phyloP scores from a whole-genome alignment of 35 echinoderm and acorn worm genomes.

The Acanthaster planci region DNA sequence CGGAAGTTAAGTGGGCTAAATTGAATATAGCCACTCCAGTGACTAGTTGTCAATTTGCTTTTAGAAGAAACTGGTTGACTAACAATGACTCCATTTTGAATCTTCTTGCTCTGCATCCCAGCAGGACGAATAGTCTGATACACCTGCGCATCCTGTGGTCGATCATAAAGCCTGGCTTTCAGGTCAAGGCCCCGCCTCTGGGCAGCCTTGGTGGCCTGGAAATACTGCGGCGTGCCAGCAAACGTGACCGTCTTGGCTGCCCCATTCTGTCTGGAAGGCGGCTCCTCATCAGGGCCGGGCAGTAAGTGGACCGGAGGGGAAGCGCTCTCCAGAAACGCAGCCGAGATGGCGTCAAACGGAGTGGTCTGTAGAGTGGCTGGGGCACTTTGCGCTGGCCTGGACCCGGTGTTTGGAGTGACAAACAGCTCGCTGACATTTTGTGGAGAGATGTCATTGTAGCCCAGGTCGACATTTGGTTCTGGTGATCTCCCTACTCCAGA shows the following conservation, averaged over 20 bases:
- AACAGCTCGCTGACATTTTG: slow-evolving; percentile 7
- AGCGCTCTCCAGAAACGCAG: slow-evolving; percentile 28
- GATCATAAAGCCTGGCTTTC: slow-evolving; percentile 87
- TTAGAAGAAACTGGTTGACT: no score
- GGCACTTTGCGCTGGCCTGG: slow-evolving; percentile 64
- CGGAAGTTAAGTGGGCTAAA: no score
- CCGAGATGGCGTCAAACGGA: slow-evolving; percentile 30
- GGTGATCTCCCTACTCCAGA: slow-evolving; percentile 41
- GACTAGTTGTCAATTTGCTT: no score
- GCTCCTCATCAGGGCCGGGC: not conserved
- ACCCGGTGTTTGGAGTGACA: slow-evolving; percentile 7
- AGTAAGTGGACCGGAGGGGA: not conserved
- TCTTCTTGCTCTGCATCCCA: not conserved
- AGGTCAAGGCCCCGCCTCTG: slow-evolving; percentile 71
- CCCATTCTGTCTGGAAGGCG: slow-evolving; percentile 12
- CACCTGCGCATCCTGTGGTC: slow-evolving; percentile 90
- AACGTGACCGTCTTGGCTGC: slow-evolving; percentile 63
- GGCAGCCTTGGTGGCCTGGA: slow-evolving; percentile 63
- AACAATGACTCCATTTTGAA: not conserved
- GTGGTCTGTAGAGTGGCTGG: slow-evolving; percentile 57
- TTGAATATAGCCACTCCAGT: no score
- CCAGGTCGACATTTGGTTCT: not conserved
- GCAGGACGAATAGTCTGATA: slow-evolving; percentile 54
- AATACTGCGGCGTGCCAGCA: slow-evolving; percentile 63
- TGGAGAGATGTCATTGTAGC: not conserved